phyloP scores from a whole-genome alignment of 2,888 invertebrate species.

The Craniophora ligustri region DNA sequence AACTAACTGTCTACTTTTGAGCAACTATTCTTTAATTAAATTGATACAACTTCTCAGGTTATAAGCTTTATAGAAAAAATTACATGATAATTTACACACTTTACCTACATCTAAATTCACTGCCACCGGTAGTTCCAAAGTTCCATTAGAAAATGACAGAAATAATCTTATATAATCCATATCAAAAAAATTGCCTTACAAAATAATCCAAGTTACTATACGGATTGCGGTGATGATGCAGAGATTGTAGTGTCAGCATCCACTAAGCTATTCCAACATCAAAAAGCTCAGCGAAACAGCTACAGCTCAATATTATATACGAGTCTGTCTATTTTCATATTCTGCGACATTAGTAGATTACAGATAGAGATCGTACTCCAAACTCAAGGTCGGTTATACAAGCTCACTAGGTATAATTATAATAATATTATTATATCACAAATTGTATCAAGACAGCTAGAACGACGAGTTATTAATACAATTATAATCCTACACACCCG shows the following conservation, averaged over 20 bases:
- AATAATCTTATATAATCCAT: background rate
- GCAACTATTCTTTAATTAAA: too few species aligned
- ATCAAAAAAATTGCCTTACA: slow-evolving; percentile 4
- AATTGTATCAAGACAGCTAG: slow-evolving; percentile 27
- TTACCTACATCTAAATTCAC: background rate
- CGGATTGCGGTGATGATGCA: slow-evolving; percentile 11
- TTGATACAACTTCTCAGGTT: too few species aligned
- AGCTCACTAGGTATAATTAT: too few species aligned
- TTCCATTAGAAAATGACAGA: background rate
- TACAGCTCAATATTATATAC: slow-evolving; percentile 37
- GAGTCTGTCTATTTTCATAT: slow-evolving; percentile 42
- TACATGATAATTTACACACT: too few species aligned
- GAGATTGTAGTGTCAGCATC: slow-evolving; percentile 13
- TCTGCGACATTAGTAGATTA: slow-evolving; percentile 43
- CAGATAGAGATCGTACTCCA: slow-evolving; percentile 33
- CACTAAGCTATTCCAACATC: slow-evolving; percentile 21
- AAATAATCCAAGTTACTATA: slow-evolving; percentile 23
- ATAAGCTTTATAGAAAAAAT: too few species aligned
- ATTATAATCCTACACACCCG: slow-evolving; percentile 39
- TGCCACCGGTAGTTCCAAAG: too few species aligned
- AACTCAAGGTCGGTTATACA: slow-evolving; percentile 34
- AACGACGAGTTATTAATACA: slow-evolving; percentile 33
- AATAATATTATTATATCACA: slow-evolving; percentile 29
- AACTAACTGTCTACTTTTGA: too few species aligned
- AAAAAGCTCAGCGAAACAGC: slow-evolving; percentile 25